Conservation (phyloP, 2,113 vertebrate genomes). For the Dryoscopus gambensis region DNA sequence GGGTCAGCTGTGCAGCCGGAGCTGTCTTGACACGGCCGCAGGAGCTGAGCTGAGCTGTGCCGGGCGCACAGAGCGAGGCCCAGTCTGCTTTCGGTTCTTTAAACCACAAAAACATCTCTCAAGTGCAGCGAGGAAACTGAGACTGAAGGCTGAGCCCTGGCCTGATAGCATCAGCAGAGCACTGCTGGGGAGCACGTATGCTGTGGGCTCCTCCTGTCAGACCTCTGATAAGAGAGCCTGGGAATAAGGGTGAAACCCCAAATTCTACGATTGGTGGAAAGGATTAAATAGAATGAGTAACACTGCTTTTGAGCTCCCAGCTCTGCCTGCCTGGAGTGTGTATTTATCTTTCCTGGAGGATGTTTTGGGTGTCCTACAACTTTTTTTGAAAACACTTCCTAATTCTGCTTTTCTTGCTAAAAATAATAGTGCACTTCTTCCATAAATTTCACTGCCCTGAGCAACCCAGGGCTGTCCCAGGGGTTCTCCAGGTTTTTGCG, state of each 20-base stretch:
- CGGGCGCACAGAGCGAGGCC: not conserved
- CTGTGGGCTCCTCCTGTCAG: not conserved
- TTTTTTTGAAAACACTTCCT: not conserved
- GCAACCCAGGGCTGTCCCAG: not conserved
- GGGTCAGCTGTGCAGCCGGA: not conserved
- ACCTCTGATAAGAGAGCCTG: not conserved
- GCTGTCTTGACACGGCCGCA: not conserved
- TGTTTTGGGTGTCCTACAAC: not conserved
- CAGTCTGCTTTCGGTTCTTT: not conserved
- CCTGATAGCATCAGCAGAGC: not conserved
- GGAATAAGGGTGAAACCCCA: not conserved
- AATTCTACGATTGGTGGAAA: not conserved
- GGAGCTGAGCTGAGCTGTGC: not conserved
- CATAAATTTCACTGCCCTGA: not conserved
- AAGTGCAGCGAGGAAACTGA: slow-evolving; percentile 12
- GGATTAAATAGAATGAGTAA: not conserved
- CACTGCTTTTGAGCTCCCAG: not conserved
- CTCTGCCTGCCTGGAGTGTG: rapidly evolving
- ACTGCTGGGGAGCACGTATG: not conserved
- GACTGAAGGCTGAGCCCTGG: not conserved
- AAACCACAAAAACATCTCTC: slow-evolving; percentile 47
- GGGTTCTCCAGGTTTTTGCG: not conserved
- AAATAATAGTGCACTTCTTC: not conserved
- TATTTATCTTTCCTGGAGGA: not conserved
- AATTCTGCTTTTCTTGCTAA: not conserved